Percentiles rank a stretch among this genome's conserved stretches.
Evolutionary conservation across 2,113 vertebrate species (phyloP).

Genomic region (Sterna hirundo): DNA sequence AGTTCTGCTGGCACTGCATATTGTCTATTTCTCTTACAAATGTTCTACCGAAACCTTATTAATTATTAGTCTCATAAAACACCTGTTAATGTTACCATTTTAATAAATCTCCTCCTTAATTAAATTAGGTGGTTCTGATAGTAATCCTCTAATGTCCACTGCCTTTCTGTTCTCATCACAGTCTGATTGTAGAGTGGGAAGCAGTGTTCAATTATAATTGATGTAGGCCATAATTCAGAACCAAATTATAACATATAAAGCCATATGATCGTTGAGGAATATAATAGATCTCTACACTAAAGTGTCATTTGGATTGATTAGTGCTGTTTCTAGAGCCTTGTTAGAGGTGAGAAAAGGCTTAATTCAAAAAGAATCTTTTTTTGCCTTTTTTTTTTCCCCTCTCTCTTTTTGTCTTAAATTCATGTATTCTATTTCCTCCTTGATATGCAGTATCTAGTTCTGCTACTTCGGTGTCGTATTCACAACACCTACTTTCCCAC

Average conservation of each 20-base stretch:
- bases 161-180: constrained; percentile 37
- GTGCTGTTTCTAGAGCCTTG: constrained; percentile 52
- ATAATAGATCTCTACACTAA: constrained; percentile 60
- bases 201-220: constrained; percentile 61
- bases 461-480: not conserved
- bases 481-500: not conserved
- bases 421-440: not conserved
- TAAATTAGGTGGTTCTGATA: constrained; percentile 63
- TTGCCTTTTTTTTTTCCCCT: not conserved
- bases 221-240: constrained; percentile 66
- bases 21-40: constrained; percentile 68
- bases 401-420: not conserved
- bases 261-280: constrained; percentile 63
- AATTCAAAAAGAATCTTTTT: constrained; percentile 4
- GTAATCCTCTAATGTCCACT: constrained; percentile 48
- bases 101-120: constrained; percentile 70
- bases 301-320: constrained; percentile 69
- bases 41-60: constrained; percentile 68
- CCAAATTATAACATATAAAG: constrained; percentile 68
- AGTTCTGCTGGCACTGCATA: constrained; percentile 53
- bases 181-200: constrained; percentile 39
- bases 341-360: constrained; percentile 51
- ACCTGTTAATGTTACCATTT: constrained; percentile 67
- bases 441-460: not conserved
- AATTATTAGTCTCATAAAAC: constrained; percentile 72